phyloP scores from a whole-genome alignment of 1,140 invertebrate species.

The Eurytemora carolleeae region DNA sequence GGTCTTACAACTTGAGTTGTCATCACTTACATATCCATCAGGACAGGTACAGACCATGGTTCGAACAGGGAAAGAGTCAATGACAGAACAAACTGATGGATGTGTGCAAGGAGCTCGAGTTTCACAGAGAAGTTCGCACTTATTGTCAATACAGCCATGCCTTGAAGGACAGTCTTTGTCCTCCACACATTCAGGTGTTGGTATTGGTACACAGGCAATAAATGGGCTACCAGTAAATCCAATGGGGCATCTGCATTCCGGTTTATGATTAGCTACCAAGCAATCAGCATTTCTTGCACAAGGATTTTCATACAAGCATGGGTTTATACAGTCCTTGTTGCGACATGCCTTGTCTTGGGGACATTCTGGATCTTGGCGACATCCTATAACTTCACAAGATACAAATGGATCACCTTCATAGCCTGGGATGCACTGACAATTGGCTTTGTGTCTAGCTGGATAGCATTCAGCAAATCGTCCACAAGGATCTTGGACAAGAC shows the following conservation, averaged over 20 bases:
- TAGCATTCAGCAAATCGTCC: slow-evolving; percentile 61
- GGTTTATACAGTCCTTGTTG: slow-evolving; percentile 63
- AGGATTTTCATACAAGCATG: slow-evolving; percentile 47
- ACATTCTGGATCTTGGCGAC: slow-evolving; percentile 67
- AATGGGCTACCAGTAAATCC: slow-evolving; percentile 54
- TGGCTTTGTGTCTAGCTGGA: slow-evolving; percentile 44
- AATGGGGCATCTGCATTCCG: slow-evolving; percentile 54
- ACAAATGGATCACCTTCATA: slow-evolving; percentile 54
- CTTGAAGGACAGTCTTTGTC: slow-evolving; percentile 58
- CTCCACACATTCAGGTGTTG: slow-evolving; percentile 48
- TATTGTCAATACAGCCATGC: slow-evolving; percentile 54
- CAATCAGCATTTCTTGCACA: slow-evolving; percentile 59
- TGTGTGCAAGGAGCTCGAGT: slow-evolving; percentile 51
- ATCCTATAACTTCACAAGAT: slow-evolving; percentile 57
- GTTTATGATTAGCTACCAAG: slow-evolving; percentile 51
- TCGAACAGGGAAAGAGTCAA: slow-evolving; percentile 52
- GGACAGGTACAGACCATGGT: slow-evolving; percentile 75
- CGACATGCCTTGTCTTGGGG: slow-evolving; percentile 58
- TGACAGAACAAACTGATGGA: slow-evolving; percentile 56
- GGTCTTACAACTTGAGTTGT: slow-evolving; percentile 47
- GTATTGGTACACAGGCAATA: slow-evolving; percentile 46
- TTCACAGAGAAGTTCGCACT: slow-evolving; percentile 60
- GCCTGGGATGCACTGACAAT: slow-evolving; percentile 56
- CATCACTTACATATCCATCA: slow-evolving; percentile 38
- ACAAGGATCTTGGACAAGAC: slow-evolving; percentile 52